Percentiles rank a stretch among this genome's conserved stretches.
Evolutionary conservation across 2,113 vertebrate genomes (phyloP).

Genomic region (Diphyllodes magnificus): DNA sequence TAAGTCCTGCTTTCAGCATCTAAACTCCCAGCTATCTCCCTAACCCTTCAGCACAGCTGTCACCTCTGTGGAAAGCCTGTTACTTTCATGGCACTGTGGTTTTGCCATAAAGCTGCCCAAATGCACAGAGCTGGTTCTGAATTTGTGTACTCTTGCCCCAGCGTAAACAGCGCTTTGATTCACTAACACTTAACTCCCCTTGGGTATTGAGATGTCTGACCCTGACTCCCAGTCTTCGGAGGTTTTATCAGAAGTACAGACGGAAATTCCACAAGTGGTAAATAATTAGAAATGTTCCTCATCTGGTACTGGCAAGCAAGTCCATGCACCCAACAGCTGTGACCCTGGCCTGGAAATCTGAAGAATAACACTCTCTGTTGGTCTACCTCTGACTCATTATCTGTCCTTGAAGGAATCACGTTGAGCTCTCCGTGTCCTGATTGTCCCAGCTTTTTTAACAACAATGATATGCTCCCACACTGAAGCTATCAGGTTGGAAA

Average conservation of each 20-base stretch:
- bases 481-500: background rate
- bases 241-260: background rate
- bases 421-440: background rate
- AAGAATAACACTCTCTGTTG: background rate
- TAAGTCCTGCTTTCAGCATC: background rate
- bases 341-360: background rate
- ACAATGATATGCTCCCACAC: background rate
- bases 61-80: background rate
- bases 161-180: background rate
- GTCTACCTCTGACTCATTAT: background rate
- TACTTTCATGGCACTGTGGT: accelerated
- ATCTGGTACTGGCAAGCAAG: background rate
- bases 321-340: background rate
- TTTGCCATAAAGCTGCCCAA: background rate
- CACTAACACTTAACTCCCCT: background rate
- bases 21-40: background rate
- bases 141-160: background rate
- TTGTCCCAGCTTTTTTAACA: background rate
- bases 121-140: background rate
- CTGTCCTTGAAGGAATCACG: slow-evolving; percentile 4
- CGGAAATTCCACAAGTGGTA: background rate
- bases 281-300: background rate
- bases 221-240: background rate
- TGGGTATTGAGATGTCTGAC: background rate
- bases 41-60: background rate